Conservation (phyloP, 2,113 vertebrate genomes). For the Dromas ardeola region DNA sequence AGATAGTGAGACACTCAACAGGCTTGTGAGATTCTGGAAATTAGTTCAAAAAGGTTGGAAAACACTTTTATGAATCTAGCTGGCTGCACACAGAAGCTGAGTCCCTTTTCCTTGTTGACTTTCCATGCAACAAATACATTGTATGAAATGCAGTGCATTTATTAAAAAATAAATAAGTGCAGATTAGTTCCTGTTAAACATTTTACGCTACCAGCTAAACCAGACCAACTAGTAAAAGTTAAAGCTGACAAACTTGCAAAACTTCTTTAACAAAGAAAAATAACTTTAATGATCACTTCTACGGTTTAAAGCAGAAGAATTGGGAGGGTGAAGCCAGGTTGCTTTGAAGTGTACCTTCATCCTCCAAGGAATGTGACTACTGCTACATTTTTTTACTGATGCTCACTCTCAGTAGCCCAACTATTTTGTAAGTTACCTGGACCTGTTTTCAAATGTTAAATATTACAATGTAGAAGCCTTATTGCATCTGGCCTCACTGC, state of each 20-base stretch:
- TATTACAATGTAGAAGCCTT: not conserved
- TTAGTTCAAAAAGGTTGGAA: not conserved
- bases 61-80: not conserved
- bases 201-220: not conserved
- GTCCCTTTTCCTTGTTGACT: not conserved
- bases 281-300: not conserved
- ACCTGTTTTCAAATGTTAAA: not conserved
- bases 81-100: not conserved
- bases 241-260: conserved; percentile 13
- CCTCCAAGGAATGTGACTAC: not conserved
- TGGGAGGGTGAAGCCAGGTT: not conserved
- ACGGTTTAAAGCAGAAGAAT: conserved; percentile 20
- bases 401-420: not conserved
- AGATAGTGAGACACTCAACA: not conserved
- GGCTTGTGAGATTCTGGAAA: not conserved
- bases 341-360: conserved; percentile 4
- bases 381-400: not conserved
- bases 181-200: not conserved
- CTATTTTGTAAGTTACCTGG: not conserved
- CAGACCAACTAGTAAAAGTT: conserved; percentile 11
- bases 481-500: not conserved
- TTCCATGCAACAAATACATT: accelerated
- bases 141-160: not conserved
- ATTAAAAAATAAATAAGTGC: not conserved
- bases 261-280: not conserved